Evolutionary conservation across 2,888 invertebrate genomes (phyloP).

Genomic region (Flabesymbios commensalis): DNA sequence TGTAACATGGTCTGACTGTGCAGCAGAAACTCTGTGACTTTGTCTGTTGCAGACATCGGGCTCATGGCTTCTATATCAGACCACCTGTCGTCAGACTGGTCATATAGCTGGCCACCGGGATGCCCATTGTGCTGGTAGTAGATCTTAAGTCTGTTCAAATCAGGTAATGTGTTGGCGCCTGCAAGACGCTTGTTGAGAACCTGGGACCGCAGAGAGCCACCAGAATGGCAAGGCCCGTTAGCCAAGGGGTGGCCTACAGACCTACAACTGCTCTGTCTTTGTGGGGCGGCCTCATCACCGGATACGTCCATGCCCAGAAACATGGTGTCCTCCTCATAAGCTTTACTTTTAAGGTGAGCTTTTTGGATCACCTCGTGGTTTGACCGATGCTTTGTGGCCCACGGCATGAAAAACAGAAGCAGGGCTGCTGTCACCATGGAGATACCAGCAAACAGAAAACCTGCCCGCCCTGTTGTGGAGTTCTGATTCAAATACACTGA

Average conservation of each 20-base stretch:
- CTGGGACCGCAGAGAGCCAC: too few relatives aligned
- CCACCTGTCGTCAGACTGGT: slow-evolving; percentile 21
- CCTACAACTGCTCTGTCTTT: too few relatives aligned
- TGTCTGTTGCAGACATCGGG: slow-evolving; percentile 21
- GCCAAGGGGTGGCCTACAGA: too few relatives aligned
- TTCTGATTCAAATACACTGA: too few relatives aligned
- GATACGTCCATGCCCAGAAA: slow-evolving; percentile 25
- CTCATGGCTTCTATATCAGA: slow-evolving; percentile 24
- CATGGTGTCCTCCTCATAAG: slow-evolving; percentile 12
- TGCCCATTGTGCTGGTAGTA: too few relatives aligned
- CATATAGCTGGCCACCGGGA: too few relatives aligned
- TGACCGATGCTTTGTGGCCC: slow-evolving; percentile 48
- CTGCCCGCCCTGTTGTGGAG: slow-evolving; percentile 38
- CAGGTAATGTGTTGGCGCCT: too few relatives aligned
- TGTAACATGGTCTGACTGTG: slow-evolving; percentile 25
- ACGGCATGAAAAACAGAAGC: slow-evolving; percentile 51
- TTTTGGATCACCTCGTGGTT: slow-evolving; percentile 52
- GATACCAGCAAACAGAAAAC: slow-evolving; percentile 51
- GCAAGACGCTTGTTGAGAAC: too few relatives aligned
- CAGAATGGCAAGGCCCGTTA: too few relatives aligned
- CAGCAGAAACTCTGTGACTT: slow-evolving; percentile 27
- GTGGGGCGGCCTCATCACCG: too few relatives aligned
- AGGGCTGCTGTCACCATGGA: slow-evolving; percentile 49
- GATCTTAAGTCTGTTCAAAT: too few relatives aligned
- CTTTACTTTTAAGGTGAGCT: slow-evolving; percentile 14